These are phyloP conservation scores for Caenorhabditis sulstoni DNA, from an alignment of 2,888 invertebrate species.

Conservation along the genomic window DNA sequence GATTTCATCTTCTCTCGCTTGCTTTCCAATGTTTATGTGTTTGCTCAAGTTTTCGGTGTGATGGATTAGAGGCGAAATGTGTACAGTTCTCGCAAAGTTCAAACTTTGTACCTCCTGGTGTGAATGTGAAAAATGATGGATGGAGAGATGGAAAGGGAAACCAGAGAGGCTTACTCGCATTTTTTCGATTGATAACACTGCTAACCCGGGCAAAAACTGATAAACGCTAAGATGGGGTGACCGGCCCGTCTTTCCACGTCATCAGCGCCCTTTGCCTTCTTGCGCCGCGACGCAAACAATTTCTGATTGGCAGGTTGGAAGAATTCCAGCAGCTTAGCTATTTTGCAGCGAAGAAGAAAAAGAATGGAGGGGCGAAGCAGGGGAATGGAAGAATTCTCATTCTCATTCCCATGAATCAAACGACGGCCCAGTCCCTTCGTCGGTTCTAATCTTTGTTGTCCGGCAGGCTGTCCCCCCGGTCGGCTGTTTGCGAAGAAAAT, in stretches of 20 bases:
- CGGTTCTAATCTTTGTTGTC: slow-evolving; percentile 4
- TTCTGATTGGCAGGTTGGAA: too few relatives aligned
- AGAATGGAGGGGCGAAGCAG: neutral
- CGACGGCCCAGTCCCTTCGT: neutral
- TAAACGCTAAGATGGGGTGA: too few relatives aligned
- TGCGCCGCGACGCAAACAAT: too few relatives aligned
- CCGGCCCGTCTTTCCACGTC: too few relatives aligned
- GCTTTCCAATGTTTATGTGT: slow-evolving; percentile 31
- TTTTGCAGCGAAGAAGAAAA: neutral
- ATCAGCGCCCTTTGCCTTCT: too few relatives aligned
- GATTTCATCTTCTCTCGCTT: neutral
- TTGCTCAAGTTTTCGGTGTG: slow-evolving; percentile 47
- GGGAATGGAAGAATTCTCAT: neutral
- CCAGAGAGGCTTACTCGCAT: neutral
- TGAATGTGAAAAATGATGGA: neutral
- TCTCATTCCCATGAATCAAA: neutral
- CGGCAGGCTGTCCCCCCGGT: neutral
- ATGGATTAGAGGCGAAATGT: slow-evolving; percentile 17
- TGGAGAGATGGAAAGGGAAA: neutral
- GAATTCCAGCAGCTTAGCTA: too few relatives aligned
- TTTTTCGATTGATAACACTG: neutral
- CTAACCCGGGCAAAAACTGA: too few relatives aligned
- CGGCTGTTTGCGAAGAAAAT: slow-evolving; percentile 30
- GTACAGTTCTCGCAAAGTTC: slow-evolving; percentile 19
- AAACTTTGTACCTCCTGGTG: slow-evolving; percentile 44